phyloP scores from a whole-genome alignment of 2,888 invertebrate species.

The Steromphala cineraria region DNA sequence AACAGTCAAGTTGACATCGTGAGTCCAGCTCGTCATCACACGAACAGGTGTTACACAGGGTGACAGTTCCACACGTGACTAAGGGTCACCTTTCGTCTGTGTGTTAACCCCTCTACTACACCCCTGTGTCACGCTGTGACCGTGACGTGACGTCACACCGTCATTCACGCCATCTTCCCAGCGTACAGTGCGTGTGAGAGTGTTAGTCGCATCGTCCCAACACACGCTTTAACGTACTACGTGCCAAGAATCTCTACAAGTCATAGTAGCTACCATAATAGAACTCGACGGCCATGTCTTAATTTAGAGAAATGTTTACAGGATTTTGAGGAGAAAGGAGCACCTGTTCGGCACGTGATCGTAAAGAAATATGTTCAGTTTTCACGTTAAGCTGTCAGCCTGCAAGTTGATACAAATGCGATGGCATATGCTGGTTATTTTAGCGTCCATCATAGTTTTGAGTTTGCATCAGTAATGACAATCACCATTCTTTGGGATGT shows the following conservation, averaged over 20 bases:
- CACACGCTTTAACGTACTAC: background rate
- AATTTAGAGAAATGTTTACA: too few relatives aligned
- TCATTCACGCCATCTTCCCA: background rate
- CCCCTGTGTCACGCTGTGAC: background rate
- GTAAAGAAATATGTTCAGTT: background rate
- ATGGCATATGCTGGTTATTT: too few relatives aligned
- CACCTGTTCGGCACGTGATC: too few relatives aligned
- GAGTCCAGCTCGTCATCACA: too few relatives aligned
- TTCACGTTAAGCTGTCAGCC: background rate
- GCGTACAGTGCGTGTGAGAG: background rate
- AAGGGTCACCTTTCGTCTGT: background rate
- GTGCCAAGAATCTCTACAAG: background rate
- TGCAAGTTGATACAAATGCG: too few relatives aligned
- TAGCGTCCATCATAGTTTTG: too few relatives aligned
- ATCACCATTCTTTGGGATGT: too few relatives aligned
- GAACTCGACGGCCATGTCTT: too few relatives aligned
- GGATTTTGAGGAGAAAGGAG: too few relatives aligned
- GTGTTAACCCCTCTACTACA: background rate
- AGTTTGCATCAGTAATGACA: too few relatives aligned
- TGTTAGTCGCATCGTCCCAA: background rate
- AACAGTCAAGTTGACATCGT: too few relatives aligned
- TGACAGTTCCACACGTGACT: background rate
- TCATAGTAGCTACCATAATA: background rate
- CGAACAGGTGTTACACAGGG: too few relatives aligned
- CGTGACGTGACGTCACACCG: constrained; percentile 4